Base-by-base conservation (phyloP, 2,797 vertebrate species). In the Limnodromus scolopaceus region DNA sequence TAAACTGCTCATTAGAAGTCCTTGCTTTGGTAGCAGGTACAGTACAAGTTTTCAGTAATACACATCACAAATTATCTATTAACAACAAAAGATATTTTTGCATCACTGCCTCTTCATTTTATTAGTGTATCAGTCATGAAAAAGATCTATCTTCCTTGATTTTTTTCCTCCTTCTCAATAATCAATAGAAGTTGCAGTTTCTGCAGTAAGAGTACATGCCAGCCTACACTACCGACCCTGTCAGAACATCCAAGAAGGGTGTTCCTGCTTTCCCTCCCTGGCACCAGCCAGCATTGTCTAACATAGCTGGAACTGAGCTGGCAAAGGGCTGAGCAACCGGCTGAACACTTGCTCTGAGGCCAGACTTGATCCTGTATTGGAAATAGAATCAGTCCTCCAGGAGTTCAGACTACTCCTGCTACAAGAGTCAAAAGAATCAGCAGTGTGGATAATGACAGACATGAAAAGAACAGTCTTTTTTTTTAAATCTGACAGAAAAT, bases 311-410 rank as follows among this genome's bases (percentile, higher is more conserved):
- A 75, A 5, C 3, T 0, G 5, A n/a, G 9, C 13, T 32, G 53
- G 13, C 43, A 75, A 89, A 69, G 24, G 23, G 7, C 16, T 64
- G 34, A 78, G 48, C 22, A 75, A 64, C 5, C 63, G 23, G 12
- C 16, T 71, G 57, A 41, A 27, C 4, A 9, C 1, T 13, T 54
- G 25, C 17, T 71, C 53, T 49, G 49, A 61, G 54, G 20, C 6
- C 14, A 36, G 16, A 11, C 17, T 34, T 54, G 24, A n/a, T 18
- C 9, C 15, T 57, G 27, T 18, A 10, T 9, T 2, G 0, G 36
- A 79, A 83, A 49, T 13, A 49, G 36, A 60, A 83, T 10, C 3
- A 0, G 28, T 49, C 55, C 39, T 70, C 66, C 32, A 65, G 36
- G 68, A 83, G 12, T 39, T 61, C 53, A 49, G 10, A 10, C 9